phyloP scores from a whole-genome alignment of 2,888 invertebrate genomes.

The Incurvaria masculella region DNA sequence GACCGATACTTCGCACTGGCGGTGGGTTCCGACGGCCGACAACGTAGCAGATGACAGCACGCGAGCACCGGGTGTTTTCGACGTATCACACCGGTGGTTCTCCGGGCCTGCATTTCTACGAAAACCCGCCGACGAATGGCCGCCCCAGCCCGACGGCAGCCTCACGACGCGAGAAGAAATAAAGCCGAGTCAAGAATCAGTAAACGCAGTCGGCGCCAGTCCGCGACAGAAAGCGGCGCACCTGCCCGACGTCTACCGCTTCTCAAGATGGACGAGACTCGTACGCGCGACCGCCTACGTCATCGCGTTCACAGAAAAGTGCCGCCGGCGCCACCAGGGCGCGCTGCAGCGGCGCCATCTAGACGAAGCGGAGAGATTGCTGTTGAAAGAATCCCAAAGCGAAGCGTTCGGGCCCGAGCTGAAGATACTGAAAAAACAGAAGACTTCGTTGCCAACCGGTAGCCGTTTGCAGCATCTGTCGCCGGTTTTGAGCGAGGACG shows the following conservation, averaged over 20 bases:
- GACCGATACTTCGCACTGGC: slow-evolving; percentile 16
- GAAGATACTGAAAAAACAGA: neutral
- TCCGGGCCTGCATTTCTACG: slow-evolving; percentile 10
- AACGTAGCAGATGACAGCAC: neutral
- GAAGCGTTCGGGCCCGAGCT: neutral
- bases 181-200: no score
- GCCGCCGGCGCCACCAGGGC: neutral
- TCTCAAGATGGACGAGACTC: neutral
- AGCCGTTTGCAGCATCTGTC: neutral
- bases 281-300: neutral
- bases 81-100: slow-evolving; percentile 5
- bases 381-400: neutral
- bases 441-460: neutral
- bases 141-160: neutral
- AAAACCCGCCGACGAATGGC: neutral
- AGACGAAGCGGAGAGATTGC: neutral
- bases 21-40: slow-evolving; percentile 18
- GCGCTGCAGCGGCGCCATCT: neutral
- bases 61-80: neutral
- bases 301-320: neutral
- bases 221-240: no score
- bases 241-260: neutral
- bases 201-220: neutral
- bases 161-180: neutral
- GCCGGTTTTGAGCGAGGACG: neutral